Percentiles rank a stretch among this genome's conserved stretches.
phyloP scores from a whole-genome alignment of 2,113 vertebrate species.

The Chrysemys picta region DNA sequence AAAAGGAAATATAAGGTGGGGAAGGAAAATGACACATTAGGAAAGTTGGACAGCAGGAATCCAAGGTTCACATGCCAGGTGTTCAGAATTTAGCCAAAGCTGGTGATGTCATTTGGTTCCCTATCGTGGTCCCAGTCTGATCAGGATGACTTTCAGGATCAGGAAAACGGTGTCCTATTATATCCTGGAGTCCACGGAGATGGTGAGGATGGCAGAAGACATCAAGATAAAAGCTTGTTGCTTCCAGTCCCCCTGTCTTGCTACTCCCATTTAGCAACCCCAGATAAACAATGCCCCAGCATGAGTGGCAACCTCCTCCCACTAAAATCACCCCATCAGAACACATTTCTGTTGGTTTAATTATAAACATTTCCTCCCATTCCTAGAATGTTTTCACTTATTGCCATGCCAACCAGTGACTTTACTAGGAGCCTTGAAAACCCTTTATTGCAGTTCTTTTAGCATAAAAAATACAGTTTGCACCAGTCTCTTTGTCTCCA shows the following conservation, averaged over 20 bases:
- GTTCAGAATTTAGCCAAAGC: background rate
- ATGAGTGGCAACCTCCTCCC: background rate
- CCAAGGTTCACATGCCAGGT: background rate
- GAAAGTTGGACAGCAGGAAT: background rate
- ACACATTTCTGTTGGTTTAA: background rate
- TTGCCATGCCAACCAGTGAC: background rate
- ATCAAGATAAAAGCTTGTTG: background rate
- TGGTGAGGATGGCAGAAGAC: background rate
- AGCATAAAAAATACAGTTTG: background rate
- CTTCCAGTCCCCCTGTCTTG: background rate
- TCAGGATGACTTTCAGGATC: background rate
- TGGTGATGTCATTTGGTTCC: background rate
- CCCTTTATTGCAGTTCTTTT: background rate
- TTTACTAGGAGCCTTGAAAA: background rate
- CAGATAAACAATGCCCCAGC: background rate
- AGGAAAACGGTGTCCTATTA: background rate
- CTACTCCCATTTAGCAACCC: background rate
- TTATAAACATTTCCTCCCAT: background rate
- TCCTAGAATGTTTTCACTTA: background rate
- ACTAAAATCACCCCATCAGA: background rate
- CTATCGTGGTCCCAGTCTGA: background rate
- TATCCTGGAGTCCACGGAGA: rapidly evolving
- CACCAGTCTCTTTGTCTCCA: background rate
- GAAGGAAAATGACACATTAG: background rate
- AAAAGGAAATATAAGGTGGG: background rate